Conservation (phyloP, 2,888 invertebrate species). For the Spicauda simplicius region DNA sequence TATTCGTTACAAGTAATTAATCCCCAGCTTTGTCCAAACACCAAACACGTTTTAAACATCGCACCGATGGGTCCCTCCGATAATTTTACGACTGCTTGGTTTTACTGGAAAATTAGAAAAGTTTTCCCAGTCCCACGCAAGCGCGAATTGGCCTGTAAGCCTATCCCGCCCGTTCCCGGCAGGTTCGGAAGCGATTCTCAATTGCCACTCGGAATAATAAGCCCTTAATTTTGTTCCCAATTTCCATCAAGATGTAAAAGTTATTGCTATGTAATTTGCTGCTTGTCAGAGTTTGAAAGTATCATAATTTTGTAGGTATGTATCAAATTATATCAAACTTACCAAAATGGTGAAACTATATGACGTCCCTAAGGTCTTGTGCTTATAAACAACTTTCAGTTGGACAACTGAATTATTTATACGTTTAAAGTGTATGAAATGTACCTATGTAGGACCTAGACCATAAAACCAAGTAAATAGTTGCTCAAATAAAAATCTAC, state of each 20-base stretch:
- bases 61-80: slow-evolving; percentile 1
- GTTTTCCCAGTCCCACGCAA: slow-evolving; percentile 6
- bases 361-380: no score
- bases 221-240: slow-evolving; percentile 1
- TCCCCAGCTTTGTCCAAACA: neutral
- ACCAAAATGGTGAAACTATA: no score
- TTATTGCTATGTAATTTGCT: neutral
- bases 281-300: neutral
- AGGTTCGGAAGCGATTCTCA: slow-evolving; percentile 7
- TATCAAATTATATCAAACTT: neutral
- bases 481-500: no score
- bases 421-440: no score
- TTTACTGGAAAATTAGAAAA: slow-evolving; percentile 23
- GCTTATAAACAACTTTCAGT: no score
- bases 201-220: slow-evolving; percentile 9
- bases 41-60: slow-evolving; percentile 6
- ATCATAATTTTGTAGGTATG: neutral
- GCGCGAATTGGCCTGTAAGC: slow-evolving; percentile 18
- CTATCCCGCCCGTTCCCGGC: neutral
- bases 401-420: no score
- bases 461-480: no score
- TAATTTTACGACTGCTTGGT: slow-evolving; percentile 15
- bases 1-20: neutral
- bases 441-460: no score
- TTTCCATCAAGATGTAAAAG: slow-evolving; percentile 4